Percentiles rank a stretch among this genome's conserved stretches.
These are phyloP conservation scores for Cyaniris semiargus DNA, from an alignment of 2,888 invertebrate species.

Conservation along the genomic window DNA sequence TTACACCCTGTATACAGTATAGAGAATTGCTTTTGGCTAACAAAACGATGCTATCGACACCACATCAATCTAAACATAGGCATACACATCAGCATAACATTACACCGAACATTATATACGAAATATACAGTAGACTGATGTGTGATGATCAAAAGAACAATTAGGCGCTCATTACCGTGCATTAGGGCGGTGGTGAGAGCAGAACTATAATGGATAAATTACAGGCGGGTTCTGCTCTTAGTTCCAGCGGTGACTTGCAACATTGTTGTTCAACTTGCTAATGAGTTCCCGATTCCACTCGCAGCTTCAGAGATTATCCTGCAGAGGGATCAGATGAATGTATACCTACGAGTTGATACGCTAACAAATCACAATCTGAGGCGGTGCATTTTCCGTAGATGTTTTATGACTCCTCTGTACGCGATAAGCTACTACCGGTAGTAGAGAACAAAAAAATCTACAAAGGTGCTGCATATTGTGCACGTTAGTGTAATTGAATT, in stretches of 20 bases:
- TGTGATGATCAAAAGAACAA: constrained; percentile 17
- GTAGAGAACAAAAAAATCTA: too few relatives aligned
- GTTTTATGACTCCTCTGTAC: too few relatives aligned
- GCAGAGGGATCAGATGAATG: not conserved
- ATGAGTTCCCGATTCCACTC: constrained; percentile 36
- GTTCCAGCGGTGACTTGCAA: constrained; percentile 37
- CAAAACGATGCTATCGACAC: not conserved
- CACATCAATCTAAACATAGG: not conserved
- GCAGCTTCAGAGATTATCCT: constrained; percentile 15
- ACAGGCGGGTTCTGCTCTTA: constrained; percentile 33
- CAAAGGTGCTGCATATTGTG: too few relatives aligned
- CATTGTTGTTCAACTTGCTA: constrained; percentile 36
- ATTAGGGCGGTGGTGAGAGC: constrained; percentile 28
- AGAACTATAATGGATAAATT: constrained; percentile 37
- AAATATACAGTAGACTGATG: not conserved
- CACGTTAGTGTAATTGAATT: too few relatives aligned
- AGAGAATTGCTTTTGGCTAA: not conserved
- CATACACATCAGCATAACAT: not conserved
- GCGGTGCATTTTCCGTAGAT: too few relatives aligned
- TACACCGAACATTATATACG: not conserved
- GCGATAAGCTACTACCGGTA: too few relatives aligned
- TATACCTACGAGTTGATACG: not conserved
- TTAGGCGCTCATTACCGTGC: constrained; percentile 26
- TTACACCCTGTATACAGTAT: too few relatives aligned
- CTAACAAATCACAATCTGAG: too few relatives aligned